Percentiles rank a stretch among this genome's conserved stretches.
These are phyloP conservation scores for Ischnura elegans DNA, from an alignment of 2,888 invertebrate species.

Conservation along the genomic window DNA sequence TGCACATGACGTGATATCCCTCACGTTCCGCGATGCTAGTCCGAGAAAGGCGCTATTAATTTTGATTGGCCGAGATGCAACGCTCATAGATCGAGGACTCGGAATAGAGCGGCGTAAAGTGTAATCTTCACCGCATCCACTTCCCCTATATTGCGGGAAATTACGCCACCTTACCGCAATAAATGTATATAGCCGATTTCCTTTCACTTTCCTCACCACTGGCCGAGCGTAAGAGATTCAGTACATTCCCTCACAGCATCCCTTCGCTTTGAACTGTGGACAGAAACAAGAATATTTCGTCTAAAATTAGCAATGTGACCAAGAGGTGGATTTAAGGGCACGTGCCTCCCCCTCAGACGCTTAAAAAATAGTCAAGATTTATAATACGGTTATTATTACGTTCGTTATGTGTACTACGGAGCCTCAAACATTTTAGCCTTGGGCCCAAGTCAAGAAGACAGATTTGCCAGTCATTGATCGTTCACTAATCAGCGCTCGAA, in stretches of 20 bases:
- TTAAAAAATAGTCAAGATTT: too few species aligned
- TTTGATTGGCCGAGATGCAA: neutral
- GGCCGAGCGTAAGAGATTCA: neutral
- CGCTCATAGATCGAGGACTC: neutral
- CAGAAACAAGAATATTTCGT: too few species aligned
- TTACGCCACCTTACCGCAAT: neutral
- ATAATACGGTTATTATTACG: too few species aligned
- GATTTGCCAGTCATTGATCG: too few species aligned
- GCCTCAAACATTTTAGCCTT: too few species aligned
- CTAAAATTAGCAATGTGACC: too few species aligned
- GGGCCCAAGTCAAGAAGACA: too few species aligned
- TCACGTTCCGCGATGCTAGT: neutral
- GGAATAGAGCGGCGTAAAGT: neutral
- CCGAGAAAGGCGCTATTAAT: neutral
- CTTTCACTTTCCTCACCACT: neutral
- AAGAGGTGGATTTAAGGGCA: too few species aligned
- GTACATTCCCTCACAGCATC: neutral
- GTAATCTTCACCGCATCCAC: neutral
- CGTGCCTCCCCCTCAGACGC: too few species aligned
- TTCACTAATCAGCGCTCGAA: too few species aligned
- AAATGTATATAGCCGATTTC: neutral
- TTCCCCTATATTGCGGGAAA: neutral
- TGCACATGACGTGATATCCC: neutral
- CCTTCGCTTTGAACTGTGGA: too few species aligned
- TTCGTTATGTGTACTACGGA: too few species aligned